These are phyloP conservation scores for Leptura quadrifasciata DNA, from an alignment of 2,888 invertebrate genomes.

Conservation along the genomic window DNA sequence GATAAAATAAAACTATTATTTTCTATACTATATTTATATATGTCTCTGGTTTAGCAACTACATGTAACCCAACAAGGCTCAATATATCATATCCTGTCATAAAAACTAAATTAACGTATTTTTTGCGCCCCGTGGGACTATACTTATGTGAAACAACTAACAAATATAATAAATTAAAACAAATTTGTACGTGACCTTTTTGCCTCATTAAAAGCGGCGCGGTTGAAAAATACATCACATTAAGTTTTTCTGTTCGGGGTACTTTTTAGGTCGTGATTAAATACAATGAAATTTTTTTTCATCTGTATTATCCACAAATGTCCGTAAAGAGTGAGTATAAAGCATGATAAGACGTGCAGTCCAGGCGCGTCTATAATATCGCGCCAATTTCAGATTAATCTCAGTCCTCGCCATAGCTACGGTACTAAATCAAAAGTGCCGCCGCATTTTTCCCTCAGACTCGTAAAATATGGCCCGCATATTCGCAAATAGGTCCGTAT, in stretches of 20 bases:
- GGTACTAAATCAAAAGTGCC: constrained; percentile 66
- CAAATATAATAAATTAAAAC: constrained; percentile 2
- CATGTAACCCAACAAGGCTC: too few species aligned
- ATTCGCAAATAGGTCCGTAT: constrained; percentile 66
- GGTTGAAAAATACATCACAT: constrained; percentile 50
- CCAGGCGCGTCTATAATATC: constrained; percentile 54
- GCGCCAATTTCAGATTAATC: constrained; percentile 66
- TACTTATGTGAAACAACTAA: not conserved
- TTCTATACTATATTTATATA: too few species aligned
- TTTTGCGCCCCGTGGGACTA: too few species aligned
- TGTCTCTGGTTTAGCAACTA: too few species aligned
- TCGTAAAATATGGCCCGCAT: constrained; percentile 65
- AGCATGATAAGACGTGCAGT: constrained; percentile 42
- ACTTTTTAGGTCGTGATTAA: constrained; percentile 50
- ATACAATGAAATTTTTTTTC: constrained; percentile 52
- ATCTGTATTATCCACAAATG: constrained; percentile 43
- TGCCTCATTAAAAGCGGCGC: not conserved
- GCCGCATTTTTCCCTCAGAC: constrained; percentile 64
- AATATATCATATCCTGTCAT: too few species aligned
- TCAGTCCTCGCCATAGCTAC: constrained; percentile 60
- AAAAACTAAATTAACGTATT: too few species aligned
- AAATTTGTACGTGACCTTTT: not conserved
- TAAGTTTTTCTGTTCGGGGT: constrained; percentile 46
- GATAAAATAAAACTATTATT: too few species aligned
- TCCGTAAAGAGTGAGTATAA: constrained; percentile 31